Evolutionary conservation across 2,888 invertebrate species (phyloP), one percentile per base, ranked within the genome.

Genomic region (Conus canariensis): DNA sequence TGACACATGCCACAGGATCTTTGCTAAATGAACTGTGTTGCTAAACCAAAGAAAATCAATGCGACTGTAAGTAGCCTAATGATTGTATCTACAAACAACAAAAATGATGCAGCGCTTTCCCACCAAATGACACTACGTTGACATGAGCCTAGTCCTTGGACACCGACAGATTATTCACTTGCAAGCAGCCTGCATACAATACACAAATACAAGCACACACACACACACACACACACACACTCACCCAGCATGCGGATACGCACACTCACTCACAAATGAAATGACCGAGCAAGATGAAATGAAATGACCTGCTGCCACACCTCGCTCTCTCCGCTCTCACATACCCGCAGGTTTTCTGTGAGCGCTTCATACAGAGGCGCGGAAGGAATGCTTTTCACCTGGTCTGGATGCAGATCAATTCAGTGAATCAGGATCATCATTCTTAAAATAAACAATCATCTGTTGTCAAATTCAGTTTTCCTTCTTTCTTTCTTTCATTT

Each of bases 261-360:
- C 30, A 80, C 30, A 80, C 30, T 30, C 3, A 16, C 77, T 14
- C 30, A 85, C 59, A 59, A 12, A 85, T 12, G 58, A 10, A 80
- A 9, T 14, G 9, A 30, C 45, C 14, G 14, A 19, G 58, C 87
- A 87, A 87, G 74, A 87, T 58, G 70, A 58, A 30, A 74, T 70
- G 58, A 74, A 87, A 87, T 7, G 16, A 45, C n/a, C n/a, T 87
- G 25, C 5, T 87, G 25, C 5, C 45, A 74, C 30, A 59, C n/a
- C 83, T 85, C 89, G 58, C 0, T 8, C 19, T 64, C 85, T 89
- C 89, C 59, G 19, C 85, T 58, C n/a, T 89, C 74, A 85, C 89
- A 85, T 14, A 85, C 89, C 89, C 10, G 10, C 56, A n/a, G 89
- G 89, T 85, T 89, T 89, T 58, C 12, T 89, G 89, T 30, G 74